Percentiles rank a stretch among this genome's conserved stretches.
These are phyloP conservation scores for Salvator merianae DNA, from an alignment of 2,113 vertebrate genomes.

Conservation along the genomic window DNA sequence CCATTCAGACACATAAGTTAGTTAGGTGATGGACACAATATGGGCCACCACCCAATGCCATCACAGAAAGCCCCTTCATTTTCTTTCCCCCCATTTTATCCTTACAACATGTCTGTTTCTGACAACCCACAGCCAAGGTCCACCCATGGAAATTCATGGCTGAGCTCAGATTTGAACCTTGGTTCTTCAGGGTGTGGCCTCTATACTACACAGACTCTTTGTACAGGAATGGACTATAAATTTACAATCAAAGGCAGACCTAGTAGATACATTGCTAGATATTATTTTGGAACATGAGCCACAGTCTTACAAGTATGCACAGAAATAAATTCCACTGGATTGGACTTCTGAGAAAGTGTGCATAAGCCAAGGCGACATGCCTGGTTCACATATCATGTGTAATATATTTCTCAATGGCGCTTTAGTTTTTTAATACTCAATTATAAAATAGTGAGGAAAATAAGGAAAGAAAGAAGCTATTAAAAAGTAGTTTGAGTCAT, in stretches of 20 bases:
- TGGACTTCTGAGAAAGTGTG: background rate
- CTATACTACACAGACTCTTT: too few relatives aligned
- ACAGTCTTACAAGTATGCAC: background rate
- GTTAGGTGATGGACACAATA: too few relatives aligned
- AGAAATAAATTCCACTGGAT: background rate
- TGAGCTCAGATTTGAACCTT: too few relatives aligned
- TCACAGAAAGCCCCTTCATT: too few relatives aligned
- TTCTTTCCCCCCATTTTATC: too few relatives aligned
- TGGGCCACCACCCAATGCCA: too few relatives aligned
- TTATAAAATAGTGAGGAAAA: background rate
- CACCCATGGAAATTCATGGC: too few relatives aligned
- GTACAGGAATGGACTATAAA: background rate
- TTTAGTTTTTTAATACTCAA: background rate
- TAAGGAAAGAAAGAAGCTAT: conserved; percentile 1
- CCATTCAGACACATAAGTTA: too few relatives aligned
- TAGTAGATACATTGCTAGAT: background rate
- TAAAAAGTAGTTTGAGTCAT: background rate
- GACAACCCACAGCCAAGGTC: too few relatives aligned
- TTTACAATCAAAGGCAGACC: background rate
- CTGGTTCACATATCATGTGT: background rate
- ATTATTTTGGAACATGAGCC: background rate
- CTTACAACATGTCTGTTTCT: too few relatives aligned
- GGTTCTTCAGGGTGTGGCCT: too few relatives aligned
- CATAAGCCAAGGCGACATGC: too few relatives aligned
- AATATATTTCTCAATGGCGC: background rate